Evolutionary conservation across 1,140 invertebrate genomes (phyloP), one percentile per base, ranked within the genome.

Genomic region (Adelges cooleyi): DNA sequence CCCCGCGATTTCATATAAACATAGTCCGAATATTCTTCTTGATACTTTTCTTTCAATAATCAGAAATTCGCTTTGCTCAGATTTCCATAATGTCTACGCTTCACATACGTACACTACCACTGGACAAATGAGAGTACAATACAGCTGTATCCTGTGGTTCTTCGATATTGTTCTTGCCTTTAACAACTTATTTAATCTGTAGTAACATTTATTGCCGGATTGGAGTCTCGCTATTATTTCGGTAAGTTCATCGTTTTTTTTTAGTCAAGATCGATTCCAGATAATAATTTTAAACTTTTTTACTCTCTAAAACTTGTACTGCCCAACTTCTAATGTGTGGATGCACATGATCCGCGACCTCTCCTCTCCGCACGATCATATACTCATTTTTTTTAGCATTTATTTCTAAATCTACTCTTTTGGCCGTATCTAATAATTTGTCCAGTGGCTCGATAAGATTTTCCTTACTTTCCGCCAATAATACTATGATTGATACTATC

Each of bases 21-120:
- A 25, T 27, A 42, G 59, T 13, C 40, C 59, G 46, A 65, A 65
- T 3, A 65, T 65, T 65, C 40, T 20, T 48, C 59, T 65, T 29
- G 48, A 48, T 65, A 48, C 27, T 22, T 65, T 65, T 65, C 42
- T 65, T 65, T 65, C 42, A 17, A 48, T 48, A 10, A 65, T 65
- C 25, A 25, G 20, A 15, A 65, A 18, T 48, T 65, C 23, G 2
- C 48, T 46, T 65, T 65, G 20, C 40, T 65, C 42, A 25, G 59
- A 11, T 65, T 65, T 44, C 22, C 59, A 42, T 20, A 48, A 65
- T 20, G 59, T 46, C 22, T 22, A 22, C 27, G 42, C 40, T 29
- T 65, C 40, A 48, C 59, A 23, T 15, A 8, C 18, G 59, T 65
- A 65, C 17, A 65, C 22, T 29, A 65, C 38, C 17, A 65, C 27